A percentile compares a stretch with the other conserved stretches of the same genome.
These are phyloP conservation scores for Sparidentex hasta DNA, from an alignment of 2,797 vertebrate species.

Conservation along the genomic window DNA sequence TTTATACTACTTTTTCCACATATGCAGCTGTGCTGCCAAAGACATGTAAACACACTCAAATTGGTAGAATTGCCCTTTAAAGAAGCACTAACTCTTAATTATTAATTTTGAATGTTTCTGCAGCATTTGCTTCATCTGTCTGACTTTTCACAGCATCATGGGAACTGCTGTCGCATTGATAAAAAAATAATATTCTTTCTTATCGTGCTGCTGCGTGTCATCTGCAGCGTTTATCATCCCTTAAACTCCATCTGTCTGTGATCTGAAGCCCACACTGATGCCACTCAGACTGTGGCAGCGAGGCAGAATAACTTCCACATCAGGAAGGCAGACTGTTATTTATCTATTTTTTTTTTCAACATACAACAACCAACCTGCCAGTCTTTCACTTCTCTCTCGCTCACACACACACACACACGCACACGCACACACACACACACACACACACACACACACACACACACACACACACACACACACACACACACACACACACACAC, in stretches of 20 bases:
- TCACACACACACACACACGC: too few relatives aligned
- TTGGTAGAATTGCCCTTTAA: too few relatives aligned
- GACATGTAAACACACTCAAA: too few relatives aligned
- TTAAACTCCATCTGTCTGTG: constrained; percentile 8
- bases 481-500: too few relatives aligned
- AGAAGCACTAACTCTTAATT: neutral
- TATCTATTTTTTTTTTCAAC: neutral
- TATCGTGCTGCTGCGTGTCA: neutral
- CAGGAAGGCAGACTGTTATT: constrained; percentile 1
- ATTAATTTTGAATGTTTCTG: neutral
- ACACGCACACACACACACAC: too few relatives aligned
- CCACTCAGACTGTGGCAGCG: neutral
- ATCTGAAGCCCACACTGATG: constrained; percentile 1
- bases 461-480: too few relatives aligned
- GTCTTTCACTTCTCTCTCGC: neutral
- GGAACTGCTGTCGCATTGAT: constrained; percentile 1
- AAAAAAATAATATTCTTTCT: neutral
- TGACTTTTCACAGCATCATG: neutral
- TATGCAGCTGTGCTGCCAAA: too few relatives aligned
- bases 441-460: too few relatives aligned
- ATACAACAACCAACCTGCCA: neutral
- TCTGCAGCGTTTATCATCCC: constrained; percentile 2
- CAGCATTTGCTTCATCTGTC: neutral
- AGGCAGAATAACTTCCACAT: constrained; percentile 9
- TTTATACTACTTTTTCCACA: too few relatives aligned